Evolutionary conservation across 23 tunicate species (phyloP).

Genomic region (Botrylloides violaceus): DNA sequence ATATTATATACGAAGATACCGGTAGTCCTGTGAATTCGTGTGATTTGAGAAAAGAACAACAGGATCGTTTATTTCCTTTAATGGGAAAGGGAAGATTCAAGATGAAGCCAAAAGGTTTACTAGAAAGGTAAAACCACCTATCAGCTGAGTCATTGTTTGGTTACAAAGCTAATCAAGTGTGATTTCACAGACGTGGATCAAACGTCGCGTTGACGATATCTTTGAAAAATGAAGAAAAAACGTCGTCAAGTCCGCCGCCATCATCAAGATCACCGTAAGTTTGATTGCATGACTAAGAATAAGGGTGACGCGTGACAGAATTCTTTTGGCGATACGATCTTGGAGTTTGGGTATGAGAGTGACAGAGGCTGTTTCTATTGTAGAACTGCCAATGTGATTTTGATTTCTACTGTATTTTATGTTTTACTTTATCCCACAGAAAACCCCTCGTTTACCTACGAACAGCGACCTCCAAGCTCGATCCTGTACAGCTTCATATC

Average conservation of each 20-base stretch:
- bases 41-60: conserved; percentile 1
- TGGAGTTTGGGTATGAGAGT: too few species aligned
- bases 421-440: too few species aligned
- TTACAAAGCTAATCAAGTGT: background rate
- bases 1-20: conserved; percentile 17
- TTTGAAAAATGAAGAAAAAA: conserved; percentile 45
- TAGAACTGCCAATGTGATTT: too few species aligned
- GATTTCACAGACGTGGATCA: conserved; percentile 66
- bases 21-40: conserved; percentile 1
- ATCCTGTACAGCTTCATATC: conserved; percentile 49
- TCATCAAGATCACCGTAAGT: conserved; percentile 81
- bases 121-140: conserved; percentile 41
- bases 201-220: conserved; percentile 78
- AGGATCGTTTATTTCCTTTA: conserved; percentile 19
- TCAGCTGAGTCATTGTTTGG: background rate
- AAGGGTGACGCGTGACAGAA: too few species aligned
- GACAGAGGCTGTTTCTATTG: too few species aligned
- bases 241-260: conserved; percentile 18
- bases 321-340: too few species aligned
- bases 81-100: conserved; percentile 38
- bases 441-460: conserved; percentile 78
- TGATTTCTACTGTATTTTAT: too few species aligned
- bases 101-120: conserved; percentile 76
- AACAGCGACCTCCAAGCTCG: conserved; percentile 46
- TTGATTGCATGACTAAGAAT: too few species aligned